Base-by-base conservation (phyloP, 2,797 vertebrate genomes). In the Sebastes vulpes region DNA sequence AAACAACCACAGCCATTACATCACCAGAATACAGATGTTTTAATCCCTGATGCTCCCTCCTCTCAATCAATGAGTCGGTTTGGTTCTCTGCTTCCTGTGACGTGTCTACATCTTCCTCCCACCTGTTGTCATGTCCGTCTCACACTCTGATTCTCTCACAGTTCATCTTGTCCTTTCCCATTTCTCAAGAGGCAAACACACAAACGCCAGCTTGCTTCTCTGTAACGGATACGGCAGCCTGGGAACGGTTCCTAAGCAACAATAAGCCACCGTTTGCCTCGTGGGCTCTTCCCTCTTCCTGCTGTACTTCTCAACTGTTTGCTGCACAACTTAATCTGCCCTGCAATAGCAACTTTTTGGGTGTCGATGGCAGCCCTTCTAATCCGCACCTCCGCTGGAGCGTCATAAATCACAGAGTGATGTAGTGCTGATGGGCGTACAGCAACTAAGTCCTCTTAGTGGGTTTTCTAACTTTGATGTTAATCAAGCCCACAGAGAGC, bases 181-280 rank as follows among this genome's bases (percentile, higher is more conserved):
- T 87, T 81, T 84, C 83, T 89, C 85, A 60, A 73, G 76, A 85
- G 84, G 79, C 57, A 81, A 80, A 81, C 65, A 67, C 73, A 29
- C 28, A 29, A 77, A 90, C 26, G 7, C 64, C 65, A 84, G 75
- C 72, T 84, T 70, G 54, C 53, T 72, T 86, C 72, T 84, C 75
- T 82, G 75, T 77, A 76, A 84, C 77, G 77, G 84, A 89, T 61
- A 63, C 76, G 67, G 84, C 79, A 79, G 84, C 74, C 75, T 69
- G 70, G 84, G 81, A 92, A 77, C 79, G 72, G 91, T 95, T 95
- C 79, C 94, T 94, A 86, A 92, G 92, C 91, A 95, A 95, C 93
- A 89, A 93, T 75, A 84, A 90, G 84, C 87, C 85, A 74, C 84
- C 66, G 61, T 89, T 89, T 89, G 77, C 86, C 77, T 90, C 2